Percentiles rank a stretch among this genome's conserved stretches.
Conservation (phyloP, 2,113 vertebrate genomes). For the Apus apus region DNA sequence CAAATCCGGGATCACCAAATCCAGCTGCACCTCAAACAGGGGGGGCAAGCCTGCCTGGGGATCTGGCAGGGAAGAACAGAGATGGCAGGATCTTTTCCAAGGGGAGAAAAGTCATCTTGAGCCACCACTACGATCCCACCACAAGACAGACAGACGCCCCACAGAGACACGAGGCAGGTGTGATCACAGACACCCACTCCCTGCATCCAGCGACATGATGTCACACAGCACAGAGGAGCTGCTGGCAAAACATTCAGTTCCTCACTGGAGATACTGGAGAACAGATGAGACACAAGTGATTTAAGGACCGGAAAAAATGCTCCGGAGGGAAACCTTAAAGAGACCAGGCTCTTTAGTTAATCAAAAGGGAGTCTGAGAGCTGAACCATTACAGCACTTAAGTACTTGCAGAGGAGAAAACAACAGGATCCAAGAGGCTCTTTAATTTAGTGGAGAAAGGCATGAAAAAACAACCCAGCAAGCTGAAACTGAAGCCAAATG, state of each 20-base stretch:
- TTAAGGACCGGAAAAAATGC: not conserved
- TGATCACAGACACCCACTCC: not conserved
- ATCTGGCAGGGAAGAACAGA: constrained; percentile 71
- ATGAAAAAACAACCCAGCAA: not conserved
- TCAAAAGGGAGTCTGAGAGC: constrained; percentile 11
- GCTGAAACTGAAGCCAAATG: not conserved
- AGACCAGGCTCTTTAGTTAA: not conserved
- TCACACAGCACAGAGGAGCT: not conserved
- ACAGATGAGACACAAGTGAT: not conserved
- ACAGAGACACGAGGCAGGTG: not conserved
- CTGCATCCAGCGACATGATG: not conserved
- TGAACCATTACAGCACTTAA: not conserved
- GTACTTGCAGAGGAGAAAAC: not conserved
- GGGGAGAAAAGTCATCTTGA: not conserved
- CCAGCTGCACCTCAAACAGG: constrained; percentile 87
- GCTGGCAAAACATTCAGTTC: not conserved
- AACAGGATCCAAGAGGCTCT: not conserved
- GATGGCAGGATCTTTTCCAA: not conserved
- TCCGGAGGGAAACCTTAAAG: not conserved
- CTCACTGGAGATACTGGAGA: not conserved
- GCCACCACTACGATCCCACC: not conserved
- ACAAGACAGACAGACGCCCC: fast-evolving
- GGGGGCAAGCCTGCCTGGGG: constrained; percentile 74
- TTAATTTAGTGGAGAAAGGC: not conserved
- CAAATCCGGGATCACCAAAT: constrained; percentile 84